phyloP scores from a whole-genome alignment of 1,140 invertebrate genomes.

The Eulimnadia texana region DNA sequence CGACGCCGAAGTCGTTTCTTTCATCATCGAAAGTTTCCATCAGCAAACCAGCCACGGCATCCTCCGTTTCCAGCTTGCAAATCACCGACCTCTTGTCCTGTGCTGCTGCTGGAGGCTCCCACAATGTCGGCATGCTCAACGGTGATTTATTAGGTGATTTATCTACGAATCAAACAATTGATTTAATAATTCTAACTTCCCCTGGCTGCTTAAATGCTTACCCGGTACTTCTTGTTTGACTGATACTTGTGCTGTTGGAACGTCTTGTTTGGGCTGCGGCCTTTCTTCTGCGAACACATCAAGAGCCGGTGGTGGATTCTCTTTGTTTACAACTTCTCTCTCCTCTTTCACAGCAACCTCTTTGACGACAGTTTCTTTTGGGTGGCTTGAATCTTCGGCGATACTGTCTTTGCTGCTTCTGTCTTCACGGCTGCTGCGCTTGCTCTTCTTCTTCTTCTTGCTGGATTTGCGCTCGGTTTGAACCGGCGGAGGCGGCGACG shows the following conservation, averaged over 20 bases:
- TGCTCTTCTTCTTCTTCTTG: constrained; percentile 20
- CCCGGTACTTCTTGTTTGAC: neutral
- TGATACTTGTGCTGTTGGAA: no score
- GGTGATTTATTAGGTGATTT: neutral
- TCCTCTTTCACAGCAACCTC: no score
- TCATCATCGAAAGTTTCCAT: constrained; percentile 62
- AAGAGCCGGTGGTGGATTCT: no score
- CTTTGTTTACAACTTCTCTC: no score
- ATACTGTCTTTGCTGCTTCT: neutral
- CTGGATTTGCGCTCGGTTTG: neutral
- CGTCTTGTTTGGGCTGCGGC: no score
- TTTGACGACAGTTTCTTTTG: no score
- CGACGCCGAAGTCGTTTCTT: neutral
- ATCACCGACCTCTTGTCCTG: constrained; percentile 46
- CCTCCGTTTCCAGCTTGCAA: constrained; percentile 81
- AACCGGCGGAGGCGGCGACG: neutral
- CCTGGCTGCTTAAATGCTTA: no score
- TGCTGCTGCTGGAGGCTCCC: neutral
- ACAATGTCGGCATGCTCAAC: constrained; percentile 7
- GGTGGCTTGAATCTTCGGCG: no score
- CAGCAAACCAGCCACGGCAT: constrained; percentile 70
- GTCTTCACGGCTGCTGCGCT: constrained; percentile 8
- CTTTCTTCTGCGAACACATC: no score
- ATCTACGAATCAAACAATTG: neutral
- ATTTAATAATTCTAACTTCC: no score